Percentiles rank a stretch among this genome's conserved stretches.
phyloP scores from a whole-genome alignment of 2,797 vertebrate species.

The Ctenosaura bakeri region DNA sequence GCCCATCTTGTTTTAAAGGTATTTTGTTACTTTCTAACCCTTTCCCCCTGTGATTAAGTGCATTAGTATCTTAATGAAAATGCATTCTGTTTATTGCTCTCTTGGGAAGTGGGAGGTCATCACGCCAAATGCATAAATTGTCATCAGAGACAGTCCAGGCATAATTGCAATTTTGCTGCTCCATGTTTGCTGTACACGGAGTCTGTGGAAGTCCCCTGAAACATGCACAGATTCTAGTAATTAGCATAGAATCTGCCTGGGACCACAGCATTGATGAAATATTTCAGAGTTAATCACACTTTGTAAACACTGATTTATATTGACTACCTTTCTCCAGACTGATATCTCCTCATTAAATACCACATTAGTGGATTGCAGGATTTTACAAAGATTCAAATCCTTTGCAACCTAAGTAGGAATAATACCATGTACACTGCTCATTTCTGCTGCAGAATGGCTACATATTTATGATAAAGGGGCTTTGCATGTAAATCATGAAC shows the following conservation, averaged over 20 bases:
- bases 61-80: conserved; percentile 90
- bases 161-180: conserved; percentile 86
- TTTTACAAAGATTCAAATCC: conserved; percentile 87
- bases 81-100: conserved; percentile 86
- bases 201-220: conserved; percentile 82
- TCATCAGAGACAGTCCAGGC: conserved; percentile 82
- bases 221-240: conserved; percentile 82
- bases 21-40: conserved; percentile 81
- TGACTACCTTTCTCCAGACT: conserved; percentile 97
- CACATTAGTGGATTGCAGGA: conserved; percentile 91
- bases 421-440: conserved; percentile 70
- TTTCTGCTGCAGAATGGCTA: conserved; percentile 74
- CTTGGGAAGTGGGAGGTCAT: conserved; percentile 84
- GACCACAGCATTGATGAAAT: conserved; percentile 90
- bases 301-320: conserved; percentile 99
- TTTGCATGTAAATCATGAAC: conserved; percentile 47
- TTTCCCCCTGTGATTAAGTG: conserved; percentile 85
- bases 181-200: conserved; percentile 77
- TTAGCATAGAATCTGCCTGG: conserved; percentile 88
- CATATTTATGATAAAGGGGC: conserved; percentile 66
- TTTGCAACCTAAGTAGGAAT: conserved; percentile 84
- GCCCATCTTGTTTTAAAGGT: conserved; percentile 77
- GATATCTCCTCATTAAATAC: conserved; percentile 98
- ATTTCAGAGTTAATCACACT: conserved; percentile 96
- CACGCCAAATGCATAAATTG: conserved; percentile 86